Percentiles rank a stretch among this genome's conserved stretches.
Evolutionary conservation across 1,140 invertebrate species (phyloP).

Genomic region (Doryteuthis pealeii): DNA sequence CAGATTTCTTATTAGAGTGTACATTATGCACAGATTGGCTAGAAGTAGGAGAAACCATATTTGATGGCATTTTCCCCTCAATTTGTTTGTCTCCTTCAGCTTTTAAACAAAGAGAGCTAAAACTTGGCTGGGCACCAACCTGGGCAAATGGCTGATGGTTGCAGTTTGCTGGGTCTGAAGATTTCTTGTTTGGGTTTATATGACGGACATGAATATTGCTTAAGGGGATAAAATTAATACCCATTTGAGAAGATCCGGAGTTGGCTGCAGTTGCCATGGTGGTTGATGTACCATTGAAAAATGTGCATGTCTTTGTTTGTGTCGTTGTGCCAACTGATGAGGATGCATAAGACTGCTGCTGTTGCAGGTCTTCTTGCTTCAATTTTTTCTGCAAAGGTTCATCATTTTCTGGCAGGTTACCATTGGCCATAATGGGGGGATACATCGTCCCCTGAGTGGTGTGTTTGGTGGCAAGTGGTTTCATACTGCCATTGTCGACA

Average conservation of each 20-base stretch:
- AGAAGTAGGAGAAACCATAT: no score
- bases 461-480: no score
- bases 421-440: no score
- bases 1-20: no score
- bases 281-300: no score
- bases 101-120: neutral
- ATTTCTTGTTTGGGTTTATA: neutral
- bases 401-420: neutral
- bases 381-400: conserved; percentile 3
- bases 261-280: no score
- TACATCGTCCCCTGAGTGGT: no score
- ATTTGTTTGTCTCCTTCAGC: neutral
- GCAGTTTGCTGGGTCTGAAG: neutral
- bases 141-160: neutral
- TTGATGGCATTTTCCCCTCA: no score
- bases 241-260: no score
- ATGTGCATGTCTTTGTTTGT: no score
- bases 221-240: neutral
- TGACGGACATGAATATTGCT: neutral
- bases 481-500: no score
- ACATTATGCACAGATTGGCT: no score
- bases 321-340: neutral
- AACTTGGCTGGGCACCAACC: neutral
- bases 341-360: neutral
- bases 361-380: neutral